phyloP scores from a whole-genome alignment of 2,797 vertebrate species.

The Rhyacichthys aspro region DNA sequence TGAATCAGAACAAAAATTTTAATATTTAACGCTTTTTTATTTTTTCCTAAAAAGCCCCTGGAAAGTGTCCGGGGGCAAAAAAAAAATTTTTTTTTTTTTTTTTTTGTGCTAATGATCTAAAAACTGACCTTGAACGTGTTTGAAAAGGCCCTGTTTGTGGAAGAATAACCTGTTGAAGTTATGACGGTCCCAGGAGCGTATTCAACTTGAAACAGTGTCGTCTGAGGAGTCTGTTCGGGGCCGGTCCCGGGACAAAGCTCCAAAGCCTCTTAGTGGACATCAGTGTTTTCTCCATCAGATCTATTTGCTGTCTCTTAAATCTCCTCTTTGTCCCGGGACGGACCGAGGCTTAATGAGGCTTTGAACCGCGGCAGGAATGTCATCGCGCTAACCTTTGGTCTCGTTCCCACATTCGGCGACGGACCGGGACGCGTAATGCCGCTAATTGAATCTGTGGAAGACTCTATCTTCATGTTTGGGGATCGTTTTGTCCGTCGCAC shows the following conservation, averaged over 20 bases:
- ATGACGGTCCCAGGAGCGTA: background rate
- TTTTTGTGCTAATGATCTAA: too few relatives aligned
- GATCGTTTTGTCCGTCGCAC: constrained; percentile 16
- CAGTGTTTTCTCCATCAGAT: constrained; percentile 62
- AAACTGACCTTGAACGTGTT: too few relatives aligned
- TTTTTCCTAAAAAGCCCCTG: too few relatives aligned
- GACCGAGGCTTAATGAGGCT: constrained; percentile 76
- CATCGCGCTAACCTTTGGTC: constrained; percentile 76
- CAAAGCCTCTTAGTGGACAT: constrained; percentile 72
- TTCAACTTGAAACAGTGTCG: background rate
- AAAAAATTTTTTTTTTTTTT: too few relatives aligned
- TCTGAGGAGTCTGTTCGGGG: background rate
- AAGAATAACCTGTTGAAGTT: background rate
- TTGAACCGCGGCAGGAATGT: constrained; percentile 77
- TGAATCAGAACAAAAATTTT: too few relatives aligned
- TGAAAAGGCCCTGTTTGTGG: background rate
- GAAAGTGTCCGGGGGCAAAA: too few relatives aligned
- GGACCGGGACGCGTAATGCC: constrained; percentile 45
- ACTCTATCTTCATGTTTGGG: constrained; percentile 23
- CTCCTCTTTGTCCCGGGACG: constrained; percentile 74
- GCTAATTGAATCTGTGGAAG: constrained; percentile 36
- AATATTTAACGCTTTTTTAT: too few relatives aligned
- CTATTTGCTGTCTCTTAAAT: constrained; percentile 82
- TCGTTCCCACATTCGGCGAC: constrained; percentile 72
- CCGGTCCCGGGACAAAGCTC: background rate